Evolutionary conservation across 2,113 vertebrate genomes (phyloP), one percentile per base, ranked within the genome.

Genomic region (Silurus glanis): DNA sequence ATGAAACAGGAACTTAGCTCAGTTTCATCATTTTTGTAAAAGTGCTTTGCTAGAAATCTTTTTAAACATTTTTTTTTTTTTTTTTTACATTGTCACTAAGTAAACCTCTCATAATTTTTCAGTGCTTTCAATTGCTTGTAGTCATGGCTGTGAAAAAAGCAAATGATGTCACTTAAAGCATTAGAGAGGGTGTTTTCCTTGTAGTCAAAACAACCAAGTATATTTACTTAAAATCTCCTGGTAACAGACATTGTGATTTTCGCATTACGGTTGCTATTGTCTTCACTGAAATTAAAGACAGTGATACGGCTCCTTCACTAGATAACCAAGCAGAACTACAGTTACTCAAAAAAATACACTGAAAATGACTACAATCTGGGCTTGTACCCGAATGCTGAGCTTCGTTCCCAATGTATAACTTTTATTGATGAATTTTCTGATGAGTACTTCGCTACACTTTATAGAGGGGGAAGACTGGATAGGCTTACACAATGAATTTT

Each of bases 181-280:
- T 25, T 6, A 71, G 12, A 2, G 6, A 37, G 53, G 53, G 67
- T n/a, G 14, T 37, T 28, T 58, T 45, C 16, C 53, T 23, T 37
- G 17, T 47, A 59, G 49, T 37, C 53, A 84, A 61, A 75, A 59
- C 53, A 45, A 59, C 10, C 37, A 6, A 3, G 14, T 5, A 23
- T 14, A 56, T 84, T 84, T 84, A 75, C 56, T 61, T 0, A 83
- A 4, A n/a, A 74, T 59, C 14, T 75, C 83, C 69, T 82, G 80
- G 9, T 23, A 75, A 84, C 19, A 49, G 28, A 23, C 17, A 45
- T 16, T 45, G 16, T 56, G 55, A 67, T 13, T 25, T 83, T 61
- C 17, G 6, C 55, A 47, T 47, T 56, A 71, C 17, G 2, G 16
- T 67, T 17, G 47, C 51, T 16, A 55, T 19, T 59, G 14, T 23